phyloP scores from a whole-genome alignment of 2,113 vertebrate genomes.

The Vimba vimba region DNA sequence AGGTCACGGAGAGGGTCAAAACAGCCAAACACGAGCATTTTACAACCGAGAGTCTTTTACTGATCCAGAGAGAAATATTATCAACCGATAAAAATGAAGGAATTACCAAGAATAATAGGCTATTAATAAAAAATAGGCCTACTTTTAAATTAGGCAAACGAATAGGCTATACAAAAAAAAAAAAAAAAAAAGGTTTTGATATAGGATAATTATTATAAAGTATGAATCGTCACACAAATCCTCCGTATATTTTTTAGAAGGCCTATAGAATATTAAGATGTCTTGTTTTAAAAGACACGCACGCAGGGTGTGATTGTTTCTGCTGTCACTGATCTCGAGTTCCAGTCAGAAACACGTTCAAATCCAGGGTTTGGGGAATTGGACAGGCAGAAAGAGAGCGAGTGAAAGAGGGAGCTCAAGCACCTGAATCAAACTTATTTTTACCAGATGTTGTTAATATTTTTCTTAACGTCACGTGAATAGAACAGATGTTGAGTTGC shows the following conservation, averaged over 20 bases:
- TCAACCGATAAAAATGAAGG: not conserved
- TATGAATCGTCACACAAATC: not conserved
- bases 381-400: conserved; percentile 6
- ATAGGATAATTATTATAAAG: too few relatives aligned
- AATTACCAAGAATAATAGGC: not conserved
- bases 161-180: too few relatives aligned
- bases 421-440: conserved; percentile 70
- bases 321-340: not conserved
- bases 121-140: not conserved
- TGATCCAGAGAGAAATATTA: not conserved
- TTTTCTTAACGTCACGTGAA: conserved; percentile 68
- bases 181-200: too few relatives aligned
- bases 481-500: conserved; percentile 61
- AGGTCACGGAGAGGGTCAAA: conserved; percentile 88
- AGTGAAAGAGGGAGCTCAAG: conserved; percentile 39
- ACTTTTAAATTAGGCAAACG: not conserved
- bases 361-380: conserved; percentile 18
- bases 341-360: not conserved
- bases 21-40: conserved; percentile 62
- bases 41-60: conserved; percentile 58
- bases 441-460: conserved; percentile 66
- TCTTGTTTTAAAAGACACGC: not conserved
- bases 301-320: not conserved
- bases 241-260: not conserved
- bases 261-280: not conserved